Evolutionary conservation across 2,113 vertebrate species (phyloP), one percentile per base, ranked within the genome.

Genomic region (Takifugu bimaculatus): DNA sequence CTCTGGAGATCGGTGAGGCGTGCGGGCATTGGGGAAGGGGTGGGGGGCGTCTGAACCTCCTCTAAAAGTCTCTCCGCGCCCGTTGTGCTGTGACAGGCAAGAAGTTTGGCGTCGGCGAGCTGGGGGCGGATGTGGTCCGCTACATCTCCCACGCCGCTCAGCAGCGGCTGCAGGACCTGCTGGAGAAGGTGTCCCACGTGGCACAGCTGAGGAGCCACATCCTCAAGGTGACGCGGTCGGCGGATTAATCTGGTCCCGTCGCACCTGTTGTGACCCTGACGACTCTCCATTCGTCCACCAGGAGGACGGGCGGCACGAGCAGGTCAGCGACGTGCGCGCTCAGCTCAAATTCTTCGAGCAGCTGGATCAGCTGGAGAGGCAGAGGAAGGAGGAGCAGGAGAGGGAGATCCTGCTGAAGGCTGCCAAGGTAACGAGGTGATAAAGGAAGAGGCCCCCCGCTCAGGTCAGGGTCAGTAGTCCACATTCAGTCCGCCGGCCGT

Each of bases 321-420:
- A 93, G 84, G 85, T 85, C 15, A 92, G 89, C 61, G 92, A 96
- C 0, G 93, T 95, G 56, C 91, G 94, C 76, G 81, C 92, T 1
- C 94, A 96, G 84, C 93, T 96, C 54, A 94, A 92, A 63, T 96
- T 94, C 77, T 95, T 96, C 49, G 94, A 96, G 83, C 94, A 95
- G 87, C 91, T 96, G 28, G 94, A 98, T 87, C 95, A 95, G 77
- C 92, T 95, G 74, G 95, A 96, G 69, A 97, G 94, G 64, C 94
- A 95, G 77, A 89, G 91, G 53, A 97, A 96, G 69, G 94, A 97
- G 1, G 94, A 95, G 64, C 92, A 94, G 89, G 95, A 98, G 82
- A 88, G 94, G 59, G 95, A 98, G 74, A 98, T 95, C 79, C 87
- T 95, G 60, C 89, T 97, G 89, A 93, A 95, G 0, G 94, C 94